Percentiles rank a stretch among this genome's conserved stretches.
Conservation (phyloP, 2,113 vertebrate genomes). For the Pygoscelis adeliae region DNA sequence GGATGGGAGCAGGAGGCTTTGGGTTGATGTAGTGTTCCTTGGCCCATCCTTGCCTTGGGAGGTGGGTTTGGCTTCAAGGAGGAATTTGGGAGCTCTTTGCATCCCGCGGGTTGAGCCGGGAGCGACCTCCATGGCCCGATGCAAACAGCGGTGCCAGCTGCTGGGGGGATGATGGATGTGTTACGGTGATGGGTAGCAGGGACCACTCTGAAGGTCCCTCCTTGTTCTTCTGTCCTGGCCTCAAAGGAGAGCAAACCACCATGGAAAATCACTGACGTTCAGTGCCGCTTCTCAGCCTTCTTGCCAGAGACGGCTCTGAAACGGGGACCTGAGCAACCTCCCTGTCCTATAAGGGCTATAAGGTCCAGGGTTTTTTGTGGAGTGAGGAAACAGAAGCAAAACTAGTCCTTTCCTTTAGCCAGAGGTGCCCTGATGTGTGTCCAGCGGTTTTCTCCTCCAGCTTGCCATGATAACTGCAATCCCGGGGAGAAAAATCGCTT, state of each 20-base stretch:
- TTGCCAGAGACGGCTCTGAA: background rate
- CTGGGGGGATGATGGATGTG: background rate
- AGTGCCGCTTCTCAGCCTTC: background rate
- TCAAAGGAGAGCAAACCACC: background rate
- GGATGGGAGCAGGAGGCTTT: background rate
- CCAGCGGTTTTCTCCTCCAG: background rate
- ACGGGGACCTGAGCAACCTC: background rate
- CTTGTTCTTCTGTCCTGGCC: background rate
- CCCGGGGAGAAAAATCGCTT: background rate
- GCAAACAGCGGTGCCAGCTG: background rate
- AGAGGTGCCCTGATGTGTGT: background rate
- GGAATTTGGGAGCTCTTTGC: background rate
- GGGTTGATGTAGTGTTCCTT: background rate
- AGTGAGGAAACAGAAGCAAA: background rate
- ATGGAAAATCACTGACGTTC: background rate
- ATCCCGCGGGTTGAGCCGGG: background rate
- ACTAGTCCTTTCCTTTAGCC: background rate
- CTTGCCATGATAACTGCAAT: rapidly evolving
- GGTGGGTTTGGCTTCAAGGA: background rate
- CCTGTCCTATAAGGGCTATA: background rate
- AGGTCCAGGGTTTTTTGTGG: background rate
- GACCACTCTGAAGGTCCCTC: background rate
- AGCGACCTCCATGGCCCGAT: rapidly evolving
- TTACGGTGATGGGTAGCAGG: background rate
- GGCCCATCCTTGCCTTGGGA: background rate